These are phyloP conservation scores for Sebastes taczanowskii DNA, from an alignment of 2,797 vertebrate species.

Conservation along the genomic window DNA sequence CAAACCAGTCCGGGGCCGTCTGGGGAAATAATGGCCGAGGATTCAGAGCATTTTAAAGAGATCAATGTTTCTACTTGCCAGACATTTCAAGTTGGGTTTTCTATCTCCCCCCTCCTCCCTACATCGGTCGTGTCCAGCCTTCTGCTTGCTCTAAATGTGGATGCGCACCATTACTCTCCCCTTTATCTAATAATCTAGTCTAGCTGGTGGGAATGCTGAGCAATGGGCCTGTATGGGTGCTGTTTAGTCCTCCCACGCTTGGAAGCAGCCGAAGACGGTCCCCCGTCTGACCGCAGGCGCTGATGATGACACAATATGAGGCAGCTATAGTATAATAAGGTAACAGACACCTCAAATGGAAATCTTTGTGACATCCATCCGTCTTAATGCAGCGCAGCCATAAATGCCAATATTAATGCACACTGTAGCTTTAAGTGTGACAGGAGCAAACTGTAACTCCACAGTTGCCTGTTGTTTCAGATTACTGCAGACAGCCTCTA, in stretches of 20 bases:
- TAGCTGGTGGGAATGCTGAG: slow-evolving; percentile 63
- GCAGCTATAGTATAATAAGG: slow-evolving; percentile 32
- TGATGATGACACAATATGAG: slow-evolving; percentile 49
- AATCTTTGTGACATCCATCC: slow-evolving; percentile 21
- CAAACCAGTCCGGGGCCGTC: slow-evolving; percentile 4
- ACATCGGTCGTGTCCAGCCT: slow-evolving; percentile 47
- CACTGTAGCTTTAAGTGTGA: slow-evolving; percentile 10
- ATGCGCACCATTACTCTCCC: slow-evolving; percentile 70
- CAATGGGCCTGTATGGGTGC: slow-evolving; percentile 55
- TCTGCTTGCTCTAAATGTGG: slow-evolving; percentile 64
- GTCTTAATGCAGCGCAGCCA: slow-evolving; percentile 11
- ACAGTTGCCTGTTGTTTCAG: slow-evolving; percentile 27
- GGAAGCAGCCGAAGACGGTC: slow-evolving; percentile 48
- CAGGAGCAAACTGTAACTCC: slow-evolving; percentile 15
- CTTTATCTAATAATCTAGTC: slow-evolving; percentile 78
- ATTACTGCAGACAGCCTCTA: slow-evolving; percentile 29
- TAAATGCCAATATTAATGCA: slow-evolving; percentile 7
- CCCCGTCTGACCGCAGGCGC: slow-evolving; percentile 24
- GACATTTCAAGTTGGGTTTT: slow-evolving; percentile 56
- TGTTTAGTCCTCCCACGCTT: slow-evolving; percentile 60
- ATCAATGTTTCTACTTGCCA: slow-evolving; percentile 65
- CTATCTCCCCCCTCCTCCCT: background rate
- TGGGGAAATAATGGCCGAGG: slow-evolving; percentile 38
- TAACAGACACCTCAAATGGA: slow-evolving; percentile 29
- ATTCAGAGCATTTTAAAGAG: slow-evolving; percentile 62